phyloP scores from a whole-genome alignment of 2,888 invertebrate species.

The Odontocerum albicorne region DNA sequence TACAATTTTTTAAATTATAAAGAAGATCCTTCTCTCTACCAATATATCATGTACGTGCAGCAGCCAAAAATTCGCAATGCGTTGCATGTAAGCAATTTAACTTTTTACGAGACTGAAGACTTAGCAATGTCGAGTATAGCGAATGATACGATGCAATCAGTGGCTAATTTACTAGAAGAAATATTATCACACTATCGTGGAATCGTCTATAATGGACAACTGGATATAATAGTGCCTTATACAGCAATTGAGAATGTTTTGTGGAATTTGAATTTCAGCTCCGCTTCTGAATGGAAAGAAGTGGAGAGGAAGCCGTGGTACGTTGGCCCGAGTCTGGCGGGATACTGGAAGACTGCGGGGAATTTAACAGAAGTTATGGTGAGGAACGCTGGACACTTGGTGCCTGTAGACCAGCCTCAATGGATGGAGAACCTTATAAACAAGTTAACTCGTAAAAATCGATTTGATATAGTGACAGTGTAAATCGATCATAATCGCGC shows the following conservation, averaged over 20 bases:
- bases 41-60: too few relatives aligned
- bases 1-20: too few relatives aligned
- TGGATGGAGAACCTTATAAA: neutral
- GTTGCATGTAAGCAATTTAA: too few relatives aligned
- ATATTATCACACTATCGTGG: conserved; percentile 48
- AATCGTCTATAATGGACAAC: neutral
- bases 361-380: neutral
- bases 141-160: conserved; percentile 79
- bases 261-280: neutral
- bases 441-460: too few relatives aligned
- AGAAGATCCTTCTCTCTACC: too few relatives aligned
- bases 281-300: neutral
- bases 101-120: too few relatives aligned
- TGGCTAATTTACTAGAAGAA: conserved; percentile 71
- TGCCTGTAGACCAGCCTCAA: neutral
- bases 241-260: neutral
- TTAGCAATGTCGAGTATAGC: too few relatives aligned
- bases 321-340: neutral
- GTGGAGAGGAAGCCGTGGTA: neutral
- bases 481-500: too few relatives aligned
- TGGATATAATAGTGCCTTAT: conserved; percentile 3
- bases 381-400: neutral
- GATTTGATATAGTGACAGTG: too few relatives aligned
- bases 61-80: too few relatives aligned
- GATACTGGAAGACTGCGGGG: neutral